Conservation (phyloP, 2,113 vertebrate genomes). For the Calyptommatus sinebrachiatus region DNA sequence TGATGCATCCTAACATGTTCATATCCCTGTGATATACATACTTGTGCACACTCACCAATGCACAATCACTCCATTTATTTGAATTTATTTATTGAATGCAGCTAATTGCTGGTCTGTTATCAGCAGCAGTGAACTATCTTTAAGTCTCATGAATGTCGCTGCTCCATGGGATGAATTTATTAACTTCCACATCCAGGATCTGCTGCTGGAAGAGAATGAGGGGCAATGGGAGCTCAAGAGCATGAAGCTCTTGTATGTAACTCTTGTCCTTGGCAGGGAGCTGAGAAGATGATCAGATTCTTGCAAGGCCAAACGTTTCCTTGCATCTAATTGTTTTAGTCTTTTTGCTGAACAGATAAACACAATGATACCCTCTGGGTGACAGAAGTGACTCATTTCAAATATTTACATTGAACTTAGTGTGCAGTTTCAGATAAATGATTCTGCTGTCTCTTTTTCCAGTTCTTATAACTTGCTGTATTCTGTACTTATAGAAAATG, state of each 20-base stretch:
- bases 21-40: too few relatives aligned
- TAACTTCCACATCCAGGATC: too few relatives aligned
- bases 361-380: background rate
- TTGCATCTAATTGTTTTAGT: background rate
- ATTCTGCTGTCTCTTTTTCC: background rate
- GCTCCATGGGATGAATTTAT: too few relatives aligned
- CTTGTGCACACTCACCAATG: too few relatives aligned
- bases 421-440: background rate
- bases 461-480: slow-evolving; percentile 34
- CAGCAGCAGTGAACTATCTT: too few relatives aligned
- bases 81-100: background rate
- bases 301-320: too few relatives aligned
- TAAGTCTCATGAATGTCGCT: too few relatives aligned
- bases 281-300: background rate
- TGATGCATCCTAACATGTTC: too few relatives aligned
- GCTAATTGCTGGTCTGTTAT: background rate
- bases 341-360: background rate
- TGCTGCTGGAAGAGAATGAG: background rate
- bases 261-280: background rate
- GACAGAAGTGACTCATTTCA: too few relatives aligned
- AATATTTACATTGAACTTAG: background rate
- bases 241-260: too few relatives aligned
- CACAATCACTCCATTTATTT: background rate
- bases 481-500: slow-evolving; percentile 84
- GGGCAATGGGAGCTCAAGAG: background rate